A percentile compares a stretch with the other conserved stretches of the same genome.
These are phyloP conservation scores for Heterotis niloticus DNA, from an alignment of 2,113 vertebrate species.

Conservation along the genomic window DNA sequence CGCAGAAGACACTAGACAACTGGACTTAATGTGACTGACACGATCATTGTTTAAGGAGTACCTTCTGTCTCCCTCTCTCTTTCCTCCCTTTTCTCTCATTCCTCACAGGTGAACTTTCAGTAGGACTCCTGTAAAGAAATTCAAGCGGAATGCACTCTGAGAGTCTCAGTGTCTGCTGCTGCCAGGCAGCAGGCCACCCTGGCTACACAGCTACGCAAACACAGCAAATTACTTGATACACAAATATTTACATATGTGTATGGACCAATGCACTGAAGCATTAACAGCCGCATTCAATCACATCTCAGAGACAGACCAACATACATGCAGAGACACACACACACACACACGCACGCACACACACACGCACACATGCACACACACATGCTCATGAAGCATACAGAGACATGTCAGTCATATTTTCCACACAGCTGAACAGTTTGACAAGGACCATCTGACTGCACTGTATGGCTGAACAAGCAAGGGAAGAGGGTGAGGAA, in stretches of 20 bases:
- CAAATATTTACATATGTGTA: conserved; percentile 27
- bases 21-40: background rate
- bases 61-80: conserved; percentile 36
- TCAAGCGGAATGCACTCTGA: conserved; percentile 57
- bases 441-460: conserved; percentile 48
- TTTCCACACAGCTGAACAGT: conserved; percentile 43
- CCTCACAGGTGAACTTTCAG: conserved; percentile 56
- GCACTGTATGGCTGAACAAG: conserved; percentile 48
- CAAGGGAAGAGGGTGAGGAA: conserved; percentile 32
- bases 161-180: conserved; percentile 52
- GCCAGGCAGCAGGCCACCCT: conserved; percentile 53
- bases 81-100: conserved; percentile 36
- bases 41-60: conserved; percentile 19
- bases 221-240: conserved; percentile 22
- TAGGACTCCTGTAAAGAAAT: conserved; percentile 54
- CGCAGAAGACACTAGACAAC: conserved; percentile 11
- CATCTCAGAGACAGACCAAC: conserved; percentile 40
- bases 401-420: conserved; percentile 35
- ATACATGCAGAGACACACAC: conserved; percentile 40
- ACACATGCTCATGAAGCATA: conserved; percentile 30
- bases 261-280: conserved; percentile 44
- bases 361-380: conserved; percentile 39
- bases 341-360: conserved; percentile 59
- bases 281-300: conserved; percentile 55
- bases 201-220: conserved; percentile 28